Base-by-base conservation (phyloP, 1,140 invertebrate species). In the Drosophila orena region DNA sequence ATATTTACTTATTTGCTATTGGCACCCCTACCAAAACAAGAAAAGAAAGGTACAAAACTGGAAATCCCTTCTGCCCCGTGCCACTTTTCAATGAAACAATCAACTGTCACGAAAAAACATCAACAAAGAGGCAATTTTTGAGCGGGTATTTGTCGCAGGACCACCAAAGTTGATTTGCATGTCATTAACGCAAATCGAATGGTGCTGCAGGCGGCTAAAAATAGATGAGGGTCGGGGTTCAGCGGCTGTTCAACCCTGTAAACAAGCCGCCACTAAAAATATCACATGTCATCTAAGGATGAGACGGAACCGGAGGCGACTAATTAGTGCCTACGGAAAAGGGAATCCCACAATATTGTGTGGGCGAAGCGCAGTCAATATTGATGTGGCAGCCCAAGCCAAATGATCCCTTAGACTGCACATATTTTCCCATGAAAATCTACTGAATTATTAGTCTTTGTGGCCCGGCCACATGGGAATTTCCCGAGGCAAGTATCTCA, bases 91-190 rank as follows among this genome's bases (percentile, higher is more conserved):
- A 86, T 88, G 76, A 88, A 86, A 86, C 81, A 86, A 88, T 86
- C 81, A 81, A 22, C 71, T 71, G 80, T 77, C 77, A 66, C 64
- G n/a, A 69, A 81, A 73, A 53, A 53, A 66, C 44, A 77, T 57
- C 77, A 76, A 84, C 71, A 69, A 5, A 38, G n/a, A 17, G 15
- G 35, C 8, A 47, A 73, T 42, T 60, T 53, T 30, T 22, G 12
- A 8, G 15, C 24, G 47, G 46, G 38, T 46, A 24, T 57, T 68
- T 69, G 75, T 59, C 59, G 17, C 46, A 40, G 76, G 65, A 81
- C 83, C 83, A 88, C 83, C 83, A 66, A 75, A 78, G 60, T 86
- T 88, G 81, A 86, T 88, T 81, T 86, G 78, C 81, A 88, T 86
- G 83, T 81, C 81, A 86, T 81, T 86, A 86, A 66, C 83, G 81